Base-by-base conservation (phyloP, 2,888 invertebrate genomes). In the Ashinkailepas kermadecensis region DNA sequence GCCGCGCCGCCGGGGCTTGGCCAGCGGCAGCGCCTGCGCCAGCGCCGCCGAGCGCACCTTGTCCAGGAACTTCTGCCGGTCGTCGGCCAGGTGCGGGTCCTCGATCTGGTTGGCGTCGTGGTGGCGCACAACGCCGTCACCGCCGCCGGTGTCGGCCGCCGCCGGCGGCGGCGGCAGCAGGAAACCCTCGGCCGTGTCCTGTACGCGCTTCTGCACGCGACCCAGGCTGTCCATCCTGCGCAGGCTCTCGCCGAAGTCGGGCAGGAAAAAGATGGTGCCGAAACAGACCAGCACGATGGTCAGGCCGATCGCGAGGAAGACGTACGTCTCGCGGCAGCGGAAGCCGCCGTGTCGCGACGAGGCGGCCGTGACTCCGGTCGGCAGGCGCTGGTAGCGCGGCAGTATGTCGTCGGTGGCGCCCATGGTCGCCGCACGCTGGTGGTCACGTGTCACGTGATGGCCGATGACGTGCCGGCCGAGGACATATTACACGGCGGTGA, bases 391-490 rank as follows among this genome's bases (percentile, higher is more conserved):
- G 74, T 13, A 74, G 54, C 74, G 74, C 21, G 74, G 74, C 74
- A 85, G 89, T 88, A 83, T 86, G 85, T 89, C 89, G 18, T 87
- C 86, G 62, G 89, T 89, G 18, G 90, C 89, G 74, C 91, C 89
- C 83, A 91, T 89, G 54, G 74, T 23, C 10, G 15, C 15, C 12
- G 59, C 11, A 59, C 59, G 59, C 59, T 59, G 59, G 4, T 59
- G 59, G 15, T 59, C 11, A 59, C 59, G 59, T 1, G 12, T 59
- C 59, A 59, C 59, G 59, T 59, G 12, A 59, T 59, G 7, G 11
- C 59, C 59, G 59, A 15, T 59, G 15, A 59, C 39, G 39, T 39
- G 39, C 39, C 39, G 39, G 39, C 39, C 39, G 39, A 39, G 39
- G 39, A 39, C 39, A 39, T 39, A 39, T 39, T 39, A 39, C 39